Percentiles rank a stretch among this genome's conserved stretches.
phyloP scores from a whole-genome alignment of 2,113 vertebrate genomes.

The Nanorana parkeri region DNA sequence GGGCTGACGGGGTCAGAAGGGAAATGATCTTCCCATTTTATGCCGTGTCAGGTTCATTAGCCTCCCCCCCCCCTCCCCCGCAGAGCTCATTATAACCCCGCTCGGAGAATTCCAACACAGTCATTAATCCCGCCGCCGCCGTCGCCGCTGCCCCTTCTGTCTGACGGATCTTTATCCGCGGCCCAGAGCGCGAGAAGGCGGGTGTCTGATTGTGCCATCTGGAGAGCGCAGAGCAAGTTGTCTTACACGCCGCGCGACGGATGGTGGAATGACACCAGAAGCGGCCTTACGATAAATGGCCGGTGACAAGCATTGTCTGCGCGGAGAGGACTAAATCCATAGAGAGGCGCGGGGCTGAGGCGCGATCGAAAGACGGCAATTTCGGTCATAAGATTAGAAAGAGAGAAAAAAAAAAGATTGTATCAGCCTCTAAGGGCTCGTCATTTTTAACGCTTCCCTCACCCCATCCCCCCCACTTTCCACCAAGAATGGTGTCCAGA shows the following conservation, averaged over 20 bases:
- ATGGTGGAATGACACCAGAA: conserved; percentile 8
- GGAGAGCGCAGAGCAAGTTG: conserved; percentile 1
- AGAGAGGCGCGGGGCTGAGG: too few relatives aligned
- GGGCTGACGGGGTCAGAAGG: not conserved
- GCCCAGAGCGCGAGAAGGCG: not conserved
- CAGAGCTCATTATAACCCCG: conserved; percentile 41
- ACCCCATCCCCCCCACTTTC: too few relatives aligned
- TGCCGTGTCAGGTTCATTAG: conserved; percentile 20
- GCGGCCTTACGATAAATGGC: too few relatives aligned
- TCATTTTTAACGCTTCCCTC: too few relatives aligned
- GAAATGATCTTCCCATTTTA: not conserved
- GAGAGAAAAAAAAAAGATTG: too few relatives aligned
- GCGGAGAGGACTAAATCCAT: too few relatives aligned
- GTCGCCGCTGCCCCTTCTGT: not conserved
- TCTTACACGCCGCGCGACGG: not conserved
- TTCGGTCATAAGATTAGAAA: too few relatives aligned
- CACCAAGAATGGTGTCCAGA: too few relatives aligned
- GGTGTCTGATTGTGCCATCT: conserved; percentile 26
- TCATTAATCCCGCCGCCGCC: conserved; percentile 12
- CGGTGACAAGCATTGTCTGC: too few relatives aligned
- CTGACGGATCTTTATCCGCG: conserved; percentile 21
- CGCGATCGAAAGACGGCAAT: too few relatives aligned
- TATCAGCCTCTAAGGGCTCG: too few relatives aligned
- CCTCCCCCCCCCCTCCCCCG: not conserved
- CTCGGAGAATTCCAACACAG: conserved; percentile 20